Conservation (phyloP, 2,113 vertebrate species). For the Microtus oregoni region DNA sequence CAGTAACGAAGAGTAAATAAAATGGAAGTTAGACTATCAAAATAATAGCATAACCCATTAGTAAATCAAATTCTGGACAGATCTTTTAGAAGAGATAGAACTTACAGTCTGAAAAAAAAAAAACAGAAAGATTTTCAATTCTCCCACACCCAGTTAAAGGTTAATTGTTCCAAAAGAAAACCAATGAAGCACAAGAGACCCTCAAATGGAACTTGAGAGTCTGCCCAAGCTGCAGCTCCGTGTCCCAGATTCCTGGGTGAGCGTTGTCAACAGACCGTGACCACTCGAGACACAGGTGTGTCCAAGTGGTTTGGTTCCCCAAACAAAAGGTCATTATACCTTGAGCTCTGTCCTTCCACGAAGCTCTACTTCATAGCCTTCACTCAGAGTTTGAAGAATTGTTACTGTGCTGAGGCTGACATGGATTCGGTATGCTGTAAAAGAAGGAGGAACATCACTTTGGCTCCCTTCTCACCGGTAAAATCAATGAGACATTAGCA, state of each 20-base stretch:
- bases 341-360: slow-evolving; percentile 94
- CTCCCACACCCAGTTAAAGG: neutral
- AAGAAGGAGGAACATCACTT: slow-evolving; percentile 29
- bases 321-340: slow-evolving; percentile 85
- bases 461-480: neutral
- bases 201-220: neutral
- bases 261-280: slow-evolving; percentile 49
- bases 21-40: slow-evolving; percentile 51
- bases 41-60: slow-evolving; percentile 27
- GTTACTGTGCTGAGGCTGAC: slow-evolving; percentile 93
- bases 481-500: slow-evolving; percentile 37
- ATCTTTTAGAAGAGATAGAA: neutral
- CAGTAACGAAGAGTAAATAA: slow-evolving; percentile 22
- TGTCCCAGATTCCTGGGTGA: slow-evolving; percentile 44
- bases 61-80: slow-evolving; percentile 30
- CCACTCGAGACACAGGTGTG: slow-evolving; percentile 53
- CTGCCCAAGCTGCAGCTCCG: slow-evolving; percentile 4
- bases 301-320: slow-evolving; percentile 29
- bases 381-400: slow-evolving; percentile 90
- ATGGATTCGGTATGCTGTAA: slow-evolving; percentile 95
- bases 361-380: slow-evolving; percentile 93
- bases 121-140: slow-evolving; percentile 8
- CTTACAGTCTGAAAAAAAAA: slow-evolving; percentile 26
- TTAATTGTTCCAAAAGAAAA: slow-evolving; percentile 40
- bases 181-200: neutral